Evolutionary conservation across 2,797 vertebrate genomes (phyloP), one percentile per base, ranked within the genome.

Genomic region (Phyllotis vaccarum): DNA sequence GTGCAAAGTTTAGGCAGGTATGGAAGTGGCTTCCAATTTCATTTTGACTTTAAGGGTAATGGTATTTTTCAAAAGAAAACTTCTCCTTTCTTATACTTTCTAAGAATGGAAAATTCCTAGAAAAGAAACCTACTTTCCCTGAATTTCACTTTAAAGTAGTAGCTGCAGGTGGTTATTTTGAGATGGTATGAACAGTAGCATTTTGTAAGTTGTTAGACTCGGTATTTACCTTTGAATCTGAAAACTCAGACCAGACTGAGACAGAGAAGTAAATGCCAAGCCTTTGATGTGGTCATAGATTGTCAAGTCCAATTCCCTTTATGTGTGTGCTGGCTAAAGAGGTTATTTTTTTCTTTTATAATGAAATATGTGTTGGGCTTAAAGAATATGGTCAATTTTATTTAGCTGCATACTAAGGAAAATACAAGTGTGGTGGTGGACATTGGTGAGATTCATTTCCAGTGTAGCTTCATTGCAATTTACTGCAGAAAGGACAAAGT

Each of bases 1-100:
- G 99, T 98, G 99, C 99, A 98, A 99, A 99, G 99, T 99, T 99
- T 99, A 99, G 99, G 98, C 99, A 99, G 99, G 99, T 99, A 99
- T 98, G 99, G 97, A 97, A 97, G 75, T n/a, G n/a, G 95, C 96
- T 88, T 95, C 95, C 68, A 37, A 22, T 85, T 74, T 83, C 92
- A 60, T 92, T 96, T 96, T 97, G 70, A 70, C 60, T 54, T 93
- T 11, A 43, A 49, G 60, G 72, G 40, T 13, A 60, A 34, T 87
- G 75, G 40, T 29, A 7, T 96, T 40, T 95, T 97, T 96, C 52
- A 82, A 96, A 87, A 92, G 16, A 4, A 88, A 95, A 22, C n/a
- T 29, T 31, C 37, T 96, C 24, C 29, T 62, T 93, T 56, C n/a
- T 96, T 90, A 21, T 0, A 27, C 19, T 91, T 96, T 86, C 66